phyloP scores from a whole-genome alignment of 2,113 vertebrate genomes.

The Seriola quinqueradiata region DNA sequence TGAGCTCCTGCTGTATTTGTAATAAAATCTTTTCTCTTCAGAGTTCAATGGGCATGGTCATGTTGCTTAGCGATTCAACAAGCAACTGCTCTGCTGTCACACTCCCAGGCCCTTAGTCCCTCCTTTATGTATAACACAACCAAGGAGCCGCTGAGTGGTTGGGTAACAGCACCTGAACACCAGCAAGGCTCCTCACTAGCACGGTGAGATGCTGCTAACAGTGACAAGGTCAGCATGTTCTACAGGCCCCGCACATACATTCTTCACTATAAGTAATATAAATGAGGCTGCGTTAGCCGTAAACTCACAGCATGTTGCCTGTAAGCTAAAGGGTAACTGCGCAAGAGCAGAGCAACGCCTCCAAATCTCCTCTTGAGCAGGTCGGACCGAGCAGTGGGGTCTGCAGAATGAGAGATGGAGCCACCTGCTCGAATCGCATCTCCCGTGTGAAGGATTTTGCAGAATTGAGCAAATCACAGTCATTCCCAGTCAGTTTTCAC shows the following conservation, averaged over 20 bases:
- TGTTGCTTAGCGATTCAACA: constrained; percentile 47
- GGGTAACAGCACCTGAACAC: constrained; percentile 65
- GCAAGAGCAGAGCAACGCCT: constrained; percentile 68
- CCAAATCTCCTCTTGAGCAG: constrained; percentile 70
- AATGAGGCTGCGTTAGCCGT: constrained; percentile 81
- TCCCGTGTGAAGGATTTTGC: constrained; percentile 4
- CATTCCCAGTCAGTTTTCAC: background rate
- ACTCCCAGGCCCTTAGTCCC: constrained; percentile 39
- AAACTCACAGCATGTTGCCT: constrained; percentile 79
- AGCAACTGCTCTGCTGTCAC: constrained; percentile 46
- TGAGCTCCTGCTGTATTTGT: constrained; percentile 32
- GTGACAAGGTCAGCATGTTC: constrained; percentile 86
- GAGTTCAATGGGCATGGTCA: constrained; percentile 51
- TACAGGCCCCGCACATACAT: constrained; percentile 69
- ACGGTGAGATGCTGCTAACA: constrained; percentile 63
- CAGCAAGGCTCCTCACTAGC: constrained; percentile 60
- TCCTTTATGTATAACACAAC: constrained; percentile 54
- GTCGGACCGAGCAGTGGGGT: constrained; percentile 26
- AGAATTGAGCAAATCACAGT: constrained; percentile 10
- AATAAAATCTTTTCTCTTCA: constrained; percentile 66
- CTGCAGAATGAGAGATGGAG: constrained; percentile 57
- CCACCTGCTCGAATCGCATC: constrained; percentile 34
- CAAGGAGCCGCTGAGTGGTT: constrained; percentile 44
- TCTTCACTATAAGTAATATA: constrained; percentile 83
- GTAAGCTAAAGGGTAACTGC: constrained; percentile 81